Base-by-base conservation (phyloP, 2,797 vertebrate species). In the Falco berigora region DNA sequence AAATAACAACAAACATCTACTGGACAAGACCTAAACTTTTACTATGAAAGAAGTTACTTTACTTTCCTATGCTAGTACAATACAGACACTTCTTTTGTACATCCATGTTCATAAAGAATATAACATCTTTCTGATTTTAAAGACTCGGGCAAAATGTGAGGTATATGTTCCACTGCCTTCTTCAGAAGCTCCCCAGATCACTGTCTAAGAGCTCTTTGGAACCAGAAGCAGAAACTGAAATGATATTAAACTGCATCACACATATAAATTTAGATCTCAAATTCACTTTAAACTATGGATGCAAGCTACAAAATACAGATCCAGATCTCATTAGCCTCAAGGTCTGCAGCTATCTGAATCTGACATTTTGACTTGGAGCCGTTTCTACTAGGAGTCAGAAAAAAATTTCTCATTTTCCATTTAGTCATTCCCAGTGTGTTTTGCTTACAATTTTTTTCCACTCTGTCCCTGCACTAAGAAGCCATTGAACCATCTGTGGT, bases 321-420 rank as follows among this genome's bases (percentile, higher is more conserved):
- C 94, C 94, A 97, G 93, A 96, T 96, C 94, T 95, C 96, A 97
- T 96, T 95, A 95, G 90, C 96, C 96, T 95, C 73, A 87, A 95
- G 96, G 95, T 95, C 96, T 96, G 91, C 86, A 95, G 94, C 86
- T 93, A 95, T 96, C 93, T 82, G 90, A 95, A 96, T 95, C 73
- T 97, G 94, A 96, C 94, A 96, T 97, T 96, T 96, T 97, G 94
- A 94, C 94, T 97, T 95, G 96, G 92, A 97, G 91, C 74, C 9
- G 83, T 96, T 95, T 94, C 96, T 88, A 72, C 77, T 61, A 93
- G 86, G 46, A 94, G 63, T 95, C 86, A 84, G 74, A 80, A 80
- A 64, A 94, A 94, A 27, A 0, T 14, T 21, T 59, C 78, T 94
- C 86, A 59, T 96, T 95, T 97, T 93, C 80, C 90, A 97, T 97